Evolutionary conservation across 2,888 invertebrate genomes (phyloP), one percentile per base, ranked within the genome.

Genomic region (Stenoptilia bipunctidactyla): DNA sequence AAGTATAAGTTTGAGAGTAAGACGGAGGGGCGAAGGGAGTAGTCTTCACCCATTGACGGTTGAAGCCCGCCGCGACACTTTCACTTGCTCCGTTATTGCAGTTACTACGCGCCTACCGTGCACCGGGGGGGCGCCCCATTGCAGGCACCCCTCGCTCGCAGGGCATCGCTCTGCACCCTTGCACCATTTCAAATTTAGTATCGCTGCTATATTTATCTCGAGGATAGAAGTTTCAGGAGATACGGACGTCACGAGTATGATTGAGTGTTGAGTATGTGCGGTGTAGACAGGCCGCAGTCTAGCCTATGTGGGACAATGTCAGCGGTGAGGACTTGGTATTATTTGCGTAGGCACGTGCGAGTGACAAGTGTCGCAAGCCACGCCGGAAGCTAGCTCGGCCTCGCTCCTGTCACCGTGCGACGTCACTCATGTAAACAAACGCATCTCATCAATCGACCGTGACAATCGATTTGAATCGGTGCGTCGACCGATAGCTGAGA

Each of bases 1-100:
- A 74, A 66, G 62, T 75, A 66, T 67, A 70, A 77, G 75, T 77
- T 75, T 71, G 67, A 71, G 73, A 60, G 58, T 60, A 77, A 80
- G 77, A 74, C 75, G 72, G 69, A 60, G 76, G 80, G 82, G 75
- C 57, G 70, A 71, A 75, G 77, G 77, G 77, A 67, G 76, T 65
- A 71, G 71, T 77, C 79, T 80, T 82, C 77, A 70, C 77, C 80
- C 82, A 83, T 83, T 83, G 82, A 83, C 82, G 80, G 80, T 79
- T 79, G 79, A 73, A 77, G 75, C 82, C 64, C 59, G 67, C 75
- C 79, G 76, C 80, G 82, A 83, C 82, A 83, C 82, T 83, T 83
- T 83, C 82, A 82, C 82, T 83, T 9, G 71, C 76, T 73, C 79
- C 73, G 82, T 75, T 82, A 80, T 79, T 80, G 80, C 82, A 79